These are phyloP conservation scores for Cheilosia soror DNA, from an alignment of 2,888 invertebrate species.

Conservation along the genomic window DNA sequence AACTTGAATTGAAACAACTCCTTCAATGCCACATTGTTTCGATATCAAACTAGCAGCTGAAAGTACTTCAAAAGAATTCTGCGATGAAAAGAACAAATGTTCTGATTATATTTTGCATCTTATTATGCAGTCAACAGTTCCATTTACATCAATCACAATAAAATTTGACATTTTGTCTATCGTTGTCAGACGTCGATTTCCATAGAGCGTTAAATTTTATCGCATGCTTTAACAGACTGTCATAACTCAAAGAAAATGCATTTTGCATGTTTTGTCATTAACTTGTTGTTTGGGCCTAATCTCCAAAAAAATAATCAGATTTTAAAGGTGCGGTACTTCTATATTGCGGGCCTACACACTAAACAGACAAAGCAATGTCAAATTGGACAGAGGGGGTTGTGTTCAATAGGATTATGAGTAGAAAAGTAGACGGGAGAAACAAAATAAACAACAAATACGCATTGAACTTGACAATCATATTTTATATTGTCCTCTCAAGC, in stretches of 20 bases:
- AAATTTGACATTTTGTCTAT: slow-evolving; percentile 14
- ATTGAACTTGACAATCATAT: slow-evolving; percentile 55
- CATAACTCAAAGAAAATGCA: too few species aligned
- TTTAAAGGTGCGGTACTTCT: slow-evolving; percentile 37
- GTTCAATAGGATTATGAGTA: slow-evolving; percentile 3
- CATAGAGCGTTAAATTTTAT: neutral
- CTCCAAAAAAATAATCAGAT: slow-evolving; percentile 30
- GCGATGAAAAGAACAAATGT: slow-evolving; percentile 28
- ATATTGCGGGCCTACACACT: slow-evolving; percentile 11
- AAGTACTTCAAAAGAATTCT: slow-evolving; percentile 21
- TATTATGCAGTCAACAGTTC: slow-evolving; percentile 7
- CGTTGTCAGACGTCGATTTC: neutral
- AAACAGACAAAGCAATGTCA: neutral
- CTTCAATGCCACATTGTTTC: slow-evolving; percentile 40
- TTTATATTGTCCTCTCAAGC: slow-evolving; percentile 24
- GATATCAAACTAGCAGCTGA: slow-evolving; percentile 13
- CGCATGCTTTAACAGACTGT: too few species aligned
- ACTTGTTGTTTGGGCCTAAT: too few species aligned
- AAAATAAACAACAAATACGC: slow-evolving; percentile 27
- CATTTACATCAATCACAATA: slow-evolving; percentile 11
- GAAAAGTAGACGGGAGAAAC: neutral
- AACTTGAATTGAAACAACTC: slow-evolving; percentile 3
- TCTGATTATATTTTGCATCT: slow-evolving; percentile 14
- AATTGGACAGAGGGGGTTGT: neutral
- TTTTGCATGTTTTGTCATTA: too few species aligned